Conservation (phyloP, 2,888 invertebrate species). For the Tipula confusa region DNA sequence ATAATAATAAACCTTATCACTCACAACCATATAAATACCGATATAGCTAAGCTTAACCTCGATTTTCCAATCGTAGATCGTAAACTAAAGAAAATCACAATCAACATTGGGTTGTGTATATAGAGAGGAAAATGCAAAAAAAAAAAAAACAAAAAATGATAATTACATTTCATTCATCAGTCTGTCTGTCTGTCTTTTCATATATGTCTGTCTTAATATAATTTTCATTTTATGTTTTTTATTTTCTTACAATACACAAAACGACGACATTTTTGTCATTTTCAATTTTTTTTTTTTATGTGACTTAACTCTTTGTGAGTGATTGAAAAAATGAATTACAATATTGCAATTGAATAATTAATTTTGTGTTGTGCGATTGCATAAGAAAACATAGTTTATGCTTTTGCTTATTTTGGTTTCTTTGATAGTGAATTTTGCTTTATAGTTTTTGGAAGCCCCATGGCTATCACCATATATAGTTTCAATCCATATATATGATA, state of each 20-base stretch:
- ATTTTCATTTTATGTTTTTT: neutral
- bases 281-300: neutral
- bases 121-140: neutral
- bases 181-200: neutral
- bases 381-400: neutral
- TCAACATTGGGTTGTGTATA: neutral
- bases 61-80: constrained; percentile 12
- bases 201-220: neutral
- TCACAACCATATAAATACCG: constrained; percentile 7
- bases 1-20: neutral
- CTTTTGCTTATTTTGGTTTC: neutral
- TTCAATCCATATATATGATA: neutral
- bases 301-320: neutral
- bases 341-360: constrained; percentile 25
- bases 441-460: neutral
- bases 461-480: neutral
- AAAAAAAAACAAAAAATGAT: neutral
- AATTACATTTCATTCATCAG: constrained; percentile 20
- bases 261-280: neutral
- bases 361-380: neutral
- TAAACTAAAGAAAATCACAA: neutral
- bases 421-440: neutral
- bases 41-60: neutral
- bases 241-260: neutral
- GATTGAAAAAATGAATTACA: neutral